Conservation (phyloP, 2,888 invertebrate genomes). For the Hedychridium roseum region DNA sequence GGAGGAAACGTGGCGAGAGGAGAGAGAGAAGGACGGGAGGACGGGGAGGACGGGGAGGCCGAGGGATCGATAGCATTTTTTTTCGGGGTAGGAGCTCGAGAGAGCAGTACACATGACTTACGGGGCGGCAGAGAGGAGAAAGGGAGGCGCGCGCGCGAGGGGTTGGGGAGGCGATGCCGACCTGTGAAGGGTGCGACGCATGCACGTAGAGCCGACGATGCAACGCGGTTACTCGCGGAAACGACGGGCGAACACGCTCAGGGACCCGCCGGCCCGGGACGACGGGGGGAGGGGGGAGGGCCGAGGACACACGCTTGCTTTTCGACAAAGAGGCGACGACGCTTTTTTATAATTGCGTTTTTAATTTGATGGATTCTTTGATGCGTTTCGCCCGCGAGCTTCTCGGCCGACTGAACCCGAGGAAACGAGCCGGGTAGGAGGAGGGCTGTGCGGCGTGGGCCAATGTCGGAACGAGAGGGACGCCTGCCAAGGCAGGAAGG, state of each 20-base stretch:
- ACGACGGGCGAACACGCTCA: conserved; percentile 32
- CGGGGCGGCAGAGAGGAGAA: conserved; percentile 17
- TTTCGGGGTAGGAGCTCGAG: conserved; percentile 44
- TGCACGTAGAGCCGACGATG: no score
- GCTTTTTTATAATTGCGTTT: conserved; percentile 62
- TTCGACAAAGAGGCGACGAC: conserved; percentile 56
- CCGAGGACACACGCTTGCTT: conserved; percentile 41
- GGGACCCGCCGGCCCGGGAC: conserved; percentile 17
- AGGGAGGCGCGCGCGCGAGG: conserved; percentile 29
- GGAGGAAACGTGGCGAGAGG: conserved; percentile 7
- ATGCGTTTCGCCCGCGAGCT: conserved; percentile 49
- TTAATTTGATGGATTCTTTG: conserved; percentile 62
- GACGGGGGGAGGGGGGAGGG: conserved; percentile 15
- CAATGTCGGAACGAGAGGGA: conserved; percentile 20
- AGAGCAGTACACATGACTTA: conserved; percentile 29
- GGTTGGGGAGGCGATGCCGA: conserved; percentile 17
- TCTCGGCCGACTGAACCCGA: conserved; percentile 23
- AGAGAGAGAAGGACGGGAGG: conserved; percentile 9
- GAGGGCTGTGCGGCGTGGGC: not conserved
- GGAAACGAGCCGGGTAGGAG: conserved; percentile 8
- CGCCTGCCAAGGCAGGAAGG: not conserved
- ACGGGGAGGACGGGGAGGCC: conserved; percentile 12
- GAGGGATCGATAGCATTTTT: conserved; percentile 51
- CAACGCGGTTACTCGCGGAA: no score
- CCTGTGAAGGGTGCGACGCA: not conserved